Conservation (phyloP, 2,797 vertebrate species). For the Falco concolor region DNA sequence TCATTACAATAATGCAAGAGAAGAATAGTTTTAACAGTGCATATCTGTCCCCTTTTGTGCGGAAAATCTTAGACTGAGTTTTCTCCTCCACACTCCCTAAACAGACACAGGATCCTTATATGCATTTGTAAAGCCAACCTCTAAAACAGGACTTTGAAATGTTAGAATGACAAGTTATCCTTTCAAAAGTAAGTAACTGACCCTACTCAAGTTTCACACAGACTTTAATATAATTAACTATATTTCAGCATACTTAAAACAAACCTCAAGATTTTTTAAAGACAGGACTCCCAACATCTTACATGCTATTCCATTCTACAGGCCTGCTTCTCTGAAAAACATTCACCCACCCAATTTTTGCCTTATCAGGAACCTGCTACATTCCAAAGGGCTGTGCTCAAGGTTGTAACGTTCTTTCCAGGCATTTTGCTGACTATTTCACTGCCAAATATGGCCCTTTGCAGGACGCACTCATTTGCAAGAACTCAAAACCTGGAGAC, state of each 20-base stretch:
- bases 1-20: not conserved
- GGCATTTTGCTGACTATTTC: slow-evolving; percentile 30
- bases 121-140: not conserved
- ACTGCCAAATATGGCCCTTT: not conserved
- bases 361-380: slow-evolving; percentile 58
- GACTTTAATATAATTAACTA: not conserved
- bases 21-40: not conserved
- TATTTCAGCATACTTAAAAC: not conserved
- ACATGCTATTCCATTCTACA: not conserved
- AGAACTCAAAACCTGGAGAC: not conserved
- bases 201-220: not conserved
- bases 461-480: not conserved
- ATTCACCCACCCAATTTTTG: slow-evolving; percentile 14
- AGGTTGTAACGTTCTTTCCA: slow-evolving; percentile 3
- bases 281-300: not conserved
- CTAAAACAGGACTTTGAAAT: not conserved
- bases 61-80: not conserved
- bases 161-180: not conserved
- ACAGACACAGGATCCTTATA: not conserved
- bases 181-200: not conserved
- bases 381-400: slow-evolving; percentile 57
- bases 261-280: not conserved
- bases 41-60: not conserved
- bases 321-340: slow-evolving; percentile 23
- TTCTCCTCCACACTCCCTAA: not conserved